A percentile compares a stretch with the other conserved stretches of the same genome.
phyloP scores from a whole-genome alignment of 2,113 vertebrate species.

The Menura novaehollandiae region DNA sequence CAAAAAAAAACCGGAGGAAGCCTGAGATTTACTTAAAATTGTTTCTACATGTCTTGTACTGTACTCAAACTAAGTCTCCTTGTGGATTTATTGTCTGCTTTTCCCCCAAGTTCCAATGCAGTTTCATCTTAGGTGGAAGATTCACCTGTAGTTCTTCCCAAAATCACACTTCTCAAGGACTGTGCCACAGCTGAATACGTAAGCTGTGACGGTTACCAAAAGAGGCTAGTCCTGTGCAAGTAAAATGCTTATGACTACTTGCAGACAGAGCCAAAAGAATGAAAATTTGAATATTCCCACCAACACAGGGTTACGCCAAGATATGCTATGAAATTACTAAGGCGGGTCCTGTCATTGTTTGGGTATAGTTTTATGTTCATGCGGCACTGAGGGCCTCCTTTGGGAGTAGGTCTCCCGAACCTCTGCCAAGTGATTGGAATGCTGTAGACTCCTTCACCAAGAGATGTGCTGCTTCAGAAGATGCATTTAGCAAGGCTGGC shows the following conservation, averaged over 20 bases:
- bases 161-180: background rate
- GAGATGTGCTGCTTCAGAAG: background rate
- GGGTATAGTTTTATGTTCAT: background rate
- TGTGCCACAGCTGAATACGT: background rate
- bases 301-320: background rate
- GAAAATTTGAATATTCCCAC: background rate
- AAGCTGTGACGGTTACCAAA: background rate
- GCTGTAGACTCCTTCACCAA: background rate
- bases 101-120: background rate
- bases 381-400: fast-evolving
- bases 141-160: background rate
- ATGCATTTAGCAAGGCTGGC: background rate
- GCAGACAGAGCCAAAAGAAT: background rate
- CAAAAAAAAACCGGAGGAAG: background rate
- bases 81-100: background rate
- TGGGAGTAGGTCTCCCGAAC: background rate
- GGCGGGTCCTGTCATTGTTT: background rate
- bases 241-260: background rate
- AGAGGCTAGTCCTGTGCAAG: background rate
- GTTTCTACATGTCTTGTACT: background rate
- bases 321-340: background rate
- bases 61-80: background rate
- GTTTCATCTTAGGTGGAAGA: background rate
- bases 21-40: background rate
- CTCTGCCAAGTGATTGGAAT: background rate